Evolutionary conservation across 2,113 vertebrate genomes (phyloP).

Genomic region (Anolis carolinensis): DNA sequence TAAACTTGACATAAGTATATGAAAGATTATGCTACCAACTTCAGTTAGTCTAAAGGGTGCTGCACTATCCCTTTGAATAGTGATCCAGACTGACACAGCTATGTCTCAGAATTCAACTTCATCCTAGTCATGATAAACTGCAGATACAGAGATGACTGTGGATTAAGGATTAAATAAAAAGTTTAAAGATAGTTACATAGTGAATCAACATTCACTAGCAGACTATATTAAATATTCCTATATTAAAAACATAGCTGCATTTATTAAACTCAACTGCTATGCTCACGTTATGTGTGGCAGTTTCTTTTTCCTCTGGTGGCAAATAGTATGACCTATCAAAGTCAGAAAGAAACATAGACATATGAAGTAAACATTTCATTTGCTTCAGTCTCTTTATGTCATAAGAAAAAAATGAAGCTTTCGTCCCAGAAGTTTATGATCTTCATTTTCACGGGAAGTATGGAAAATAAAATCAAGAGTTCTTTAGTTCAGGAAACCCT

Average conservation of each 20-base stretch:
- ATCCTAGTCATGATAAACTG: no score
- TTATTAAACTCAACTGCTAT: not conserved
- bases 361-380: not conserved
- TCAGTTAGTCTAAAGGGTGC: no score
- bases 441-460: not conserved
- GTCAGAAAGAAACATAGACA: not conserved
- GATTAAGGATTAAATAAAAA: no score
- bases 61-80: no score
- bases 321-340: not conserved
- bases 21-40: no score
- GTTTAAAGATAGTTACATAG: no score
- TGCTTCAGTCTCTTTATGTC: not conserved
- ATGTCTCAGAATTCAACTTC: no score
- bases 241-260: not conserved
- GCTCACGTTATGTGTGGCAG: not conserved
- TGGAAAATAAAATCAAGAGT: conserved; percentile 23
- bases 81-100: no score
- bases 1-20: no score
- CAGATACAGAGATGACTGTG: no score
- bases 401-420: not conserved
- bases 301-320: not conserved
- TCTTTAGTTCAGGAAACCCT: conserved; percentile 14
- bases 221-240: no score
- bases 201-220: no score
- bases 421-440: not conserved